A percentile compares a stretch with the other conserved stretches of the same genome.
Evolutionary conservation across 2,888 invertebrate genomes (phyloP).

Genomic region (Sarcophaga subvicina): DNA sequence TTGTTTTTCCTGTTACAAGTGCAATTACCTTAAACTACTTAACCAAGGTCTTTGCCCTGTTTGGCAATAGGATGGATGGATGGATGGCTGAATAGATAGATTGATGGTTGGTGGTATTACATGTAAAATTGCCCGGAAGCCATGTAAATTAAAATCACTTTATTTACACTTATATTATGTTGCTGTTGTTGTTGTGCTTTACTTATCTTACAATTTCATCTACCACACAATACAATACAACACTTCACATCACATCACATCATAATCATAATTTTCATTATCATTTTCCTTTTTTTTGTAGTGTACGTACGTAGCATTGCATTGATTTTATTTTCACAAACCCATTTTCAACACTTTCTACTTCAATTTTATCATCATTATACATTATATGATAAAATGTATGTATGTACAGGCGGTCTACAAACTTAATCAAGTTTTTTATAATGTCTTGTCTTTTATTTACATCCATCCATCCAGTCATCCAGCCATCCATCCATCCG

Average conservation of each 20-base stretch:
- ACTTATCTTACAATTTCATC: conserved; percentile 12
- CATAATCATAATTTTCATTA: conserved; percentile 15
- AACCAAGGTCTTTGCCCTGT: background rate
- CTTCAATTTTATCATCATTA: conserved; percentile 43
- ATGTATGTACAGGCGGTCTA: background rate
- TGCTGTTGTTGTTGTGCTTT: background rate
- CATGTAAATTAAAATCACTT: conserved; percentile 53
- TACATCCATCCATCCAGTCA: conserved; percentile 1
- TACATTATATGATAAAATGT: background rate
- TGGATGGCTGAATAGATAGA: background rate
- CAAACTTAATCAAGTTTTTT: conserved; percentile 62
- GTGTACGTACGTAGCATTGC: background rate
- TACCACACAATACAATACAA: background rate
- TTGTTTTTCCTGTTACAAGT: background rate
- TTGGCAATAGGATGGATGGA: background rate
- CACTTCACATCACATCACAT: background rate
- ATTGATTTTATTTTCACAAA: background rate
- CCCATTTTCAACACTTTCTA: conserved; percentile 67
- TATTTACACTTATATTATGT: conserved; percentile 28
- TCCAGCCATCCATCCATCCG: background rate
- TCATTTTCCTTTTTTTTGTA: conserved; percentile 1
- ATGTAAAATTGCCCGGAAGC: conserved; percentile 60
- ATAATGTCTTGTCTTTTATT: conserved; percentile 2
- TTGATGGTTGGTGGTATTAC: background rate
- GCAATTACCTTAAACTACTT: background rate